Conservation (phyloP, 2,888 invertebrate species). For the Microctonus brassicae region DNA sequence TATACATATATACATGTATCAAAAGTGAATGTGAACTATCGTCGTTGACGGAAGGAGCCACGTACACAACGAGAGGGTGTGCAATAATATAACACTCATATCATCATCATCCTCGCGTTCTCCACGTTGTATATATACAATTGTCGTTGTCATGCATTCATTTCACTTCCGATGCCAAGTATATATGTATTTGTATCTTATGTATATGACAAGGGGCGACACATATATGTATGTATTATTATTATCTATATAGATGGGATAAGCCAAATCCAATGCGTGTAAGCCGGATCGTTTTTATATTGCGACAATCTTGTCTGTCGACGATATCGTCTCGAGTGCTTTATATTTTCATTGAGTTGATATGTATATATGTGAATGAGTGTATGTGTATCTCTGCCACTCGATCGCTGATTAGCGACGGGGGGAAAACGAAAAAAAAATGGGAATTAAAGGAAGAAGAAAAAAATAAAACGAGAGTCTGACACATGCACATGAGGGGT, state of each 20-base stretch:
- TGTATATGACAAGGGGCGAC: slow-evolving; percentile 52
- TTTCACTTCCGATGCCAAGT: slow-evolving; percentile 50
- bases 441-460: neutral
- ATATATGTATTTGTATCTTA: neutral
- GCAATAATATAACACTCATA: slow-evolving; percentile 16
- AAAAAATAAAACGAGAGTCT: slow-evolving; percentile 4
- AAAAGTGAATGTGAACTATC: neutral
- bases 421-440: neutral
- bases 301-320: slow-evolving; percentile 35
- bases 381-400: neutral
- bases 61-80: slow-evolving; percentile 51
- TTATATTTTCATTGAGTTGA: slow-evolving; percentile 4
- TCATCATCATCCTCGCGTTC: neutral
- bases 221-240: slow-evolving; percentile 10
- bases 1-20: slow-evolving; percentile 3
- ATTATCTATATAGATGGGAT: slow-evolving; percentile 37
- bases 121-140: slow-evolving; percentile 29
- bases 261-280: slow-evolving; percentile 28
- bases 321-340: slow-evolving; percentile 28
- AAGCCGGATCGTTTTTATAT: slow-evolving; percentile 44
- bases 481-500: slow-evolving; percentile 2
- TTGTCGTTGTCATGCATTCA: slow-evolving; percentile 50
- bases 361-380: neutral
- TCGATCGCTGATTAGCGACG: slow-evolving; percentile 9
- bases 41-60: slow-evolving; percentile 43